phyloP scores from a whole-genome alignment of 2,888 invertebrate genomes.

The Automeris io region DNA sequence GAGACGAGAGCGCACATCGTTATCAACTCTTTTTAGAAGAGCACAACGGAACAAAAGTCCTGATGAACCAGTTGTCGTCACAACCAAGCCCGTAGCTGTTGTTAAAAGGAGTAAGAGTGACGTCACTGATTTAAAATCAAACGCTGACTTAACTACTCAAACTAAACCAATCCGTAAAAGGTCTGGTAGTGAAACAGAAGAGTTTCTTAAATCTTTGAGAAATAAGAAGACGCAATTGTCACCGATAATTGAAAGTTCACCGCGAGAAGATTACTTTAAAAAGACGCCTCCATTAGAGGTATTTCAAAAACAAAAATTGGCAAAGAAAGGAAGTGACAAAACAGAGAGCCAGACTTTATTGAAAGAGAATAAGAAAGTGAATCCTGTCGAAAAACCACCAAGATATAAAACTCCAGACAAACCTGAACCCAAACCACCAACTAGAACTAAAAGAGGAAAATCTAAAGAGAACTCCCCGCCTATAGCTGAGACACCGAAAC shows the following conservation, averaged over 20 bases:
- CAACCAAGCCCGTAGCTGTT: conserved; percentile 51
- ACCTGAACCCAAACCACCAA: conserved; percentile 60
- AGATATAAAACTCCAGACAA: conserved; percentile 56
- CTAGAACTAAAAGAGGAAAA: conserved; percentile 53
- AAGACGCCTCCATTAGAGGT: conserved; percentile 59
- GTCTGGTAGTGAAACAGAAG: conserved; percentile 79
- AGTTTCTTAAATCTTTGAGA: conserved; percentile 69
- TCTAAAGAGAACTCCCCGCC: conserved; percentile 51
- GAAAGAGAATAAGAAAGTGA: conserved; percentile 55
- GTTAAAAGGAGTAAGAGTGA: conserved; percentile 80
- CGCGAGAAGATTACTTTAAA: conserved; percentile 82
- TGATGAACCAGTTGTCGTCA: conserved; percentile 67
- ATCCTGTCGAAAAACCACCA: conserved; percentile 67
- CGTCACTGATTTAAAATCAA: conserved; percentile 79
- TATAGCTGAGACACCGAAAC: conserved; percentile 60
- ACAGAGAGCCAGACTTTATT: conserved; percentile 37
- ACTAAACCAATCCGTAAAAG: conserved; percentile 74
- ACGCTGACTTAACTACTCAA: conserved; percentile 55
- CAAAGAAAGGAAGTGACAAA: conserved; percentile 42
- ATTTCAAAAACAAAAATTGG: conserved; percentile 50
- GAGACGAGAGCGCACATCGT: conserved; percentile 76
- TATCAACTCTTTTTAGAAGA: conserved; percentile 82
- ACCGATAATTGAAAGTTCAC: conserved; percentile 87
- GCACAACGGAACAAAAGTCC: conserved; percentile 73
- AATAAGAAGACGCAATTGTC: conserved; percentile 83